Percentiles rank a stretch among this genome's conserved stretches.
phyloP scores from a whole-genome alignment of 2,888 invertebrate genomes.

The Apoda limacodes region DNA sequence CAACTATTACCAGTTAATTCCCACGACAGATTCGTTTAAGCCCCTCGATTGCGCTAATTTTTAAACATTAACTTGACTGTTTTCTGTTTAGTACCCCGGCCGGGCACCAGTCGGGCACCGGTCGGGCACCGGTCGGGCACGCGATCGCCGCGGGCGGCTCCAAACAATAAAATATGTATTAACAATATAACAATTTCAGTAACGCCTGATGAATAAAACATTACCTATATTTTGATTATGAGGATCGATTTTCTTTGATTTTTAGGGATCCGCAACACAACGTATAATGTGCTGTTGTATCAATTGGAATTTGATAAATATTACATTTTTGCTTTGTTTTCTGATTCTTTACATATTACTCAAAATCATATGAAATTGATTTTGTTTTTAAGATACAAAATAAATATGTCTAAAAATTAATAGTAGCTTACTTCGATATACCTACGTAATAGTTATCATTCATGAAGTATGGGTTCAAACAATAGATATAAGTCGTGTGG shows the following conservation, averaged over 20 bases:
- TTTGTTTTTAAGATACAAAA: not conserved
- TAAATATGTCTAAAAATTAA: no score
- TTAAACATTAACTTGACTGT: conserved; percentile 37
- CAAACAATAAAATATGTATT: conserved; percentile 36
- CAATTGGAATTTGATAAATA: no score
- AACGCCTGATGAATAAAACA: conserved; percentile 53
- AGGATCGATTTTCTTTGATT: conserved; percentile 20
- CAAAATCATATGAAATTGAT: not conserved
- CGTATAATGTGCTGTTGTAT: no score
- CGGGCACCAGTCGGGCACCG: conserved; percentile 30
- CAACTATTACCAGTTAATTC: conserved; percentile 36
- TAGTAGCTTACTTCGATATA: no score
- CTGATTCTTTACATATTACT: no score
- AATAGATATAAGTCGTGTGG: no score
- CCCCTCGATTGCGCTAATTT: conserved; percentile 47
- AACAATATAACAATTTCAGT: conserved; percentile 32
- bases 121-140: conserved; percentile 30
- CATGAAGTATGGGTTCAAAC: no score
- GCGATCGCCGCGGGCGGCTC: conserved; percentile 51
- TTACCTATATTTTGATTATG: conserved; percentile 23
- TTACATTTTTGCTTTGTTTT: no score
- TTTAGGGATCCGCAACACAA: conserved; percentile 9
- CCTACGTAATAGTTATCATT: no score
- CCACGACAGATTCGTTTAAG: conserved; percentile 30
- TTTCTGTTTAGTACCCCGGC: conserved; percentile 45